Conservation (phyloP, 1,140 invertebrate genomes). For the Papilio machaon region DNA sequence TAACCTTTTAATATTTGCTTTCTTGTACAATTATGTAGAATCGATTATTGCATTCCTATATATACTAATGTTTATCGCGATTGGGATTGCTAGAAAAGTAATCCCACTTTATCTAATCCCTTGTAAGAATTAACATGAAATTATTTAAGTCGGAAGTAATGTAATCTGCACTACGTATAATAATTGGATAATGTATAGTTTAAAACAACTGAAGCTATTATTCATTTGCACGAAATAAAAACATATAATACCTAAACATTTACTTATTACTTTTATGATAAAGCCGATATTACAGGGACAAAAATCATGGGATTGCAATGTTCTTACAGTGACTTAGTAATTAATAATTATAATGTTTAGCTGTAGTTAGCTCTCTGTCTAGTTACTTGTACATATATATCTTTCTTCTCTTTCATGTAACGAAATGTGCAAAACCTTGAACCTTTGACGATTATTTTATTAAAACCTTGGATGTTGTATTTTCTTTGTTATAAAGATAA, state of each 20-base stretch:
- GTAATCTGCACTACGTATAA: neutral
- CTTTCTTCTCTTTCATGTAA: neutral
- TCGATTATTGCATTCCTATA: conserved; percentile 15
- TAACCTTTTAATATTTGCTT: neutral
- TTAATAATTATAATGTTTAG: neutral
- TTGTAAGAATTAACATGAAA: neutral
- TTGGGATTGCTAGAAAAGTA: conserved; percentile 1
- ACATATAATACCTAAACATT: neutral
- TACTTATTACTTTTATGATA: neutral
- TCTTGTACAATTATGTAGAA: neutral
- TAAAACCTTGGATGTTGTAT: neutral
- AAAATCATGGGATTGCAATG: neutral
- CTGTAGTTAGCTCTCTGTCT: neutral
- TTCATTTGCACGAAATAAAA: neutral
- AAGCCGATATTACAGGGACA: neutral
- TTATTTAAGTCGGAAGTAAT: conserved; percentile 27
- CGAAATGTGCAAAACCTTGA: neutral
- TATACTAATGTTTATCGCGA: conserved; percentile 10
- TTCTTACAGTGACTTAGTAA: neutral
- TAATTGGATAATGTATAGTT: neutral
- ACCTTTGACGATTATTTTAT: neutral
- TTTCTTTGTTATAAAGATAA: neutral
- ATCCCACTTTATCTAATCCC: conserved; percentile 25
- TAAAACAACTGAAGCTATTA: neutral
- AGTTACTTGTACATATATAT: neutral